phyloP scores from a whole-genome alignment of 92 coral and sea anemone genomes.

The Parazoanthus atlanticus region DNA sequence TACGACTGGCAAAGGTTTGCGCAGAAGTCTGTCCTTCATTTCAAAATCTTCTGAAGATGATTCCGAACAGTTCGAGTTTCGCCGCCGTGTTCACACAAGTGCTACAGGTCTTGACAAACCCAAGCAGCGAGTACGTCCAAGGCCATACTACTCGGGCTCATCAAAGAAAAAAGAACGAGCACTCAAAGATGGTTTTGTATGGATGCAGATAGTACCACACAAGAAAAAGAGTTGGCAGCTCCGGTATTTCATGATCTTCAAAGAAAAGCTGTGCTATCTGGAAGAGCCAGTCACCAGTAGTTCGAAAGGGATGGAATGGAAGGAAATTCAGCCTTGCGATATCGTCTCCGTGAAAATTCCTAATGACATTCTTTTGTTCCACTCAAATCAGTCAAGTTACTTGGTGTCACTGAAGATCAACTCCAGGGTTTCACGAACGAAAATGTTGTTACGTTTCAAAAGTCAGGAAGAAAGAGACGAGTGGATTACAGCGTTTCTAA shows the following conservation, averaged over 20 bases:
- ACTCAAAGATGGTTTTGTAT: conserved; percentile 39
- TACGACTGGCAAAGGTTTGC: background rate
- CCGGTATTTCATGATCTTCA: conserved; percentile 37
- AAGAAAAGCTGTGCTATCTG: conserved; percentile 38
- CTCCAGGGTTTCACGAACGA: conserved; percentile 31
- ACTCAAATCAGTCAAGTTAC: conserved; percentile 38
- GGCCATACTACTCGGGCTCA: conserved; percentile 14
- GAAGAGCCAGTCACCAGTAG: conserved; percentile 12
- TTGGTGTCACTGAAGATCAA: conserved; percentile 35
- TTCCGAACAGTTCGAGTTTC: conserved; percentile 28
- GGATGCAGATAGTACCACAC: conserved; percentile 35
- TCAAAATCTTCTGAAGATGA: conserved; percentile 32
- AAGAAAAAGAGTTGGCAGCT: conserved; percentile 43
- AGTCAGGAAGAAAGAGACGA: conserved; percentile 39
- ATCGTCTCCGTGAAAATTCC: conserved; percentile 40
- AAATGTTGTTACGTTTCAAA: conserved; percentile 32
- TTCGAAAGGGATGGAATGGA: conserved; percentile 32
- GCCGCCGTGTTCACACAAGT: conserved; percentile 33
- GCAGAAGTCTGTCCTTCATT: conserved; percentile 28
- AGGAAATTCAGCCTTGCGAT: conserved; percentile 32
- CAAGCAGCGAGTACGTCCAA: conserved; percentile 14
- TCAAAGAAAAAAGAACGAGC: conserved; percentile 39
- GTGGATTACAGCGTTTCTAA: conserved; percentile 36
- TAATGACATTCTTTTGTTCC: conserved; percentile 19
- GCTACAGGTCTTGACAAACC: conserved; percentile 30